A percentile compares a stretch with the other conserved stretches of the same genome.
Conservation (phyloP, 2,888 invertebrate genomes). For the Harpalus rubripes region DNA sequence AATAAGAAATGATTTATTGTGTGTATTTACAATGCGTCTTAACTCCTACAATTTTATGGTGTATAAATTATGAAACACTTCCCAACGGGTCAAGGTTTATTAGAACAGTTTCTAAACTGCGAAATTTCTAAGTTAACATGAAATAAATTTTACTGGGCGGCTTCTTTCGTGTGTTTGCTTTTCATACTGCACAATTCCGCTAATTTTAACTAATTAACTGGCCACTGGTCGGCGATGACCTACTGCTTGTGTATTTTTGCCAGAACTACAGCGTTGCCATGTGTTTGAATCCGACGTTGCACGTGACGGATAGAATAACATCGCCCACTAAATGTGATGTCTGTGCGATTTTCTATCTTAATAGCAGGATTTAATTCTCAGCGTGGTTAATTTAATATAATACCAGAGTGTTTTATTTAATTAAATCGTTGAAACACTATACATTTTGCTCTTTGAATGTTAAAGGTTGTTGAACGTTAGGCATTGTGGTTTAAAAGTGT, state of each 20-base stretch:
- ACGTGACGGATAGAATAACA: slow-evolving; percentile 43
- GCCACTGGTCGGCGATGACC: slow-evolving; percentile 33
- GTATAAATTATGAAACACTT: not conserved
- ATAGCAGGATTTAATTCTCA: slow-evolving; percentile 26
- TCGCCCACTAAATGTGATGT: slow-evolving; percentile 53
- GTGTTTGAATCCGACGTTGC: slow-evolving; percentile 8
- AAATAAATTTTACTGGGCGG: slow-evolving; percentile 4
- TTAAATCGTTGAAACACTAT: slow-evolving; percentile 8
- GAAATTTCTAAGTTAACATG: not conserved
- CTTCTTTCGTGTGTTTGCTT: slow-evolving; percentile 8
- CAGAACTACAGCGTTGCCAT: slow-evolving; percentile 23
- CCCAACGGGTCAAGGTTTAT: slow-evolving; percentile 38
- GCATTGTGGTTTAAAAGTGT: not conserved
- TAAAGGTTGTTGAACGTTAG: not conserved
- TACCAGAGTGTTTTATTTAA: slow-evolving; percentile 17
- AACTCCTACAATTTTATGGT: not conserved
- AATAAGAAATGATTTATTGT: not conserved
- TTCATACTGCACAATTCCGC: slow-evolving; percentile 37
- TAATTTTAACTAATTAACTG: slow-evolving; percentile 50
- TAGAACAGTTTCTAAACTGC: slow-evolving; percentile 33
- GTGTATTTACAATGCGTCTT: not conserved
- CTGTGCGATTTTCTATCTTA: slow-evolving; percentile 53
- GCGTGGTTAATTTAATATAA: slow-evolving; percentile 20
- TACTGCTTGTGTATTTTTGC: slow-evolving; percentile 52
- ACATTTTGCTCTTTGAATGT: slow-evolving; percentile 1